A percentile compares a stretch with the other conserved stretches of the same genome.
Evolutionary conservation across 2,113 vertebrate species (phyloP).

Genomic region (Phyllostomus discolor): DNA sequence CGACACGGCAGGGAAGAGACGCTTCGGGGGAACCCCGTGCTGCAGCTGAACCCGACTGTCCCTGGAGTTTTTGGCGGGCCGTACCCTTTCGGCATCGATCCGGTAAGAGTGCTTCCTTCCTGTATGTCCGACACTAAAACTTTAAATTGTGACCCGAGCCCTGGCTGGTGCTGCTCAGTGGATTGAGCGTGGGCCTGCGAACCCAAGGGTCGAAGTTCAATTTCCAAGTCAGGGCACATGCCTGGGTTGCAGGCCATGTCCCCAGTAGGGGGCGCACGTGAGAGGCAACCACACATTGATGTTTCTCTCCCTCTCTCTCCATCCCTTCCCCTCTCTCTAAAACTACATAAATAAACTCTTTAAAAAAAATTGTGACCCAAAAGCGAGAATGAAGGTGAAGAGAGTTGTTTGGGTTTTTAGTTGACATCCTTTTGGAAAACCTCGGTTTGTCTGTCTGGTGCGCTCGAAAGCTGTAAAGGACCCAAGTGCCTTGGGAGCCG

Average conservation of each 20-base stretch:
- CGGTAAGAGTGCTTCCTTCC: slow-evolving; percentile 80
- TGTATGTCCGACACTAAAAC: background rate
- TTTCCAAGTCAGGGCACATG: too few relatives aligned
- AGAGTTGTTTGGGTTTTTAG: background rate
- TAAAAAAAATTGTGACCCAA: background rate
- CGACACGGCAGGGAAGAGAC: slow-evolving; percentile 77
- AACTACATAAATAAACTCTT: too few relatives aligned
- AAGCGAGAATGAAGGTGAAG: slow-evolving; percentile 14
- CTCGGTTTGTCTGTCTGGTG: background rate
- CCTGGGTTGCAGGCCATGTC: too few relatives aligned
- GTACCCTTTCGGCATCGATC: slow-evolving; percentile 97
- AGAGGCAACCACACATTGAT: too few relatives aligned
- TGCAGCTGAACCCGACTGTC: slow-evolving; percentile 91
- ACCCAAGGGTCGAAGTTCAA: too few relatives aligned
- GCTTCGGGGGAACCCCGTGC: slow-evolving; percentile 80
- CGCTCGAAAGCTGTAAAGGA: background rate
- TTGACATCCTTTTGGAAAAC: background rate
- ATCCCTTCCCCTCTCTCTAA: too few relatives aligned
- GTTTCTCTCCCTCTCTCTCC: too few relatives aligned
- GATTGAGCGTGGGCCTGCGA: too few relatives aligned
- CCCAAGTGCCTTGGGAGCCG: background rate
- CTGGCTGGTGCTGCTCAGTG: too few relatives aligned
- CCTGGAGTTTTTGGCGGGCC: slow-evolving; percentile 91
- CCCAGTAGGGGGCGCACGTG: too few relatives aligned
- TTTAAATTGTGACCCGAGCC: background rate